phyloP scores from a whole-genome alignment of 1,140 invertebrate species.

The Drosophila navojoa region DNA sequence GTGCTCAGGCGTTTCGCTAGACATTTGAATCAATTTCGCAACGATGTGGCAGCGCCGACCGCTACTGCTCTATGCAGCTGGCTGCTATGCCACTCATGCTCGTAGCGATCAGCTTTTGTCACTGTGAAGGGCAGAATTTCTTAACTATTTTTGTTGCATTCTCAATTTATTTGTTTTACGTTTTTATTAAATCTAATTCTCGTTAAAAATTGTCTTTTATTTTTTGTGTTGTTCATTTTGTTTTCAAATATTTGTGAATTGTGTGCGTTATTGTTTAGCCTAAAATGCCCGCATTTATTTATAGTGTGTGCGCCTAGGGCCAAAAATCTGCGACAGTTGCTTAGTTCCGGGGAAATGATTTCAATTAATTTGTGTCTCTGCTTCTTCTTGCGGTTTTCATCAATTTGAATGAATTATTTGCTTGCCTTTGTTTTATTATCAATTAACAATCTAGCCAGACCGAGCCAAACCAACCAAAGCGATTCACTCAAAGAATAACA shows the following conservation, averaged over 20 bases:
- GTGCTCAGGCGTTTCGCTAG: no score
- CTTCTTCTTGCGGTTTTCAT: no score
- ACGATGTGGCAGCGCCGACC: background rate
- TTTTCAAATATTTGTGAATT: constrained; percentile 7
- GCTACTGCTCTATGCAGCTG: background rate
- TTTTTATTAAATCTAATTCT: background rate
- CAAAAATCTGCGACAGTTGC: background rate
- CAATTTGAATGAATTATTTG: no score
- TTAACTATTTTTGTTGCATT: background rate
- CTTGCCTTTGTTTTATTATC: background rate
- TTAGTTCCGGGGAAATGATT: no score
- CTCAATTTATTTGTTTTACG: no score
- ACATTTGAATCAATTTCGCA: background rate
- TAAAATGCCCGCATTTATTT: background rate
- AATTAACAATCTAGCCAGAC: constrained; percentile 26
- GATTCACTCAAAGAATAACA: background rate
- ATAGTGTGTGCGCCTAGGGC: background rate
- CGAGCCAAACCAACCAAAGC: background rate
- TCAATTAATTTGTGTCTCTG: no score
- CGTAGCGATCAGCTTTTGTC: constrained; percentile 14
- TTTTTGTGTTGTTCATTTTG: background rate
- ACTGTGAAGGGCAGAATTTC: background rate
- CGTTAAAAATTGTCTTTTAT: background rate
- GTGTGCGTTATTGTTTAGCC: constrained; percentile 1
- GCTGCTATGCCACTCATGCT: background rate